Base-by-base conservation (phyloP, 2,113 vertebrate species). In the Rhinoderma darwinii region DNA sequence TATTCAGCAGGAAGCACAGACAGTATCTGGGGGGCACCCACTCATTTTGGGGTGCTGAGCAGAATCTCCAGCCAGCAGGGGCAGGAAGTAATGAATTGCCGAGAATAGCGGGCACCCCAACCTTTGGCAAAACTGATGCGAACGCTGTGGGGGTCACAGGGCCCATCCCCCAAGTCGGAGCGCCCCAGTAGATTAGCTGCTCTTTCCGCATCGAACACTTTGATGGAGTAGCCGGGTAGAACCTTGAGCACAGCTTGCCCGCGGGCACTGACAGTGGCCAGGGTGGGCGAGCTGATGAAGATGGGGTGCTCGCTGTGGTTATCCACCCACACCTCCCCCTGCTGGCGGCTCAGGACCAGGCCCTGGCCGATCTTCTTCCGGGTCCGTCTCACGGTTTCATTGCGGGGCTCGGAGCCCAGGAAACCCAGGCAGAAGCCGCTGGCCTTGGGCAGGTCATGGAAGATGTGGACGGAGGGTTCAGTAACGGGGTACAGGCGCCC, bases 41-140 rank as follows among this genome's bases (percentile, higher is more conserved):
- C 35, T 92, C 87, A 91, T 87, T 0, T 0, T 0, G 82, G 88
- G 5, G 7, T 56, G 73, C 35, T 88, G 14, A 94, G 85, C 74
- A 94, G 88, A 0, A 93, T 89, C 88, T 94, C 93, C 17, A 94
- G 80, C 93, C 92, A 94, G 74, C 93, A 94, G 0, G 93, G 93
- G 66, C 93, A 94, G 56, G 92, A 92, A 63, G 92, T 92, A 86
- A 94, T 91, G 66, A 91, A 93, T 50, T 90, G 90, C 8, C 93
- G 88, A 1, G 93, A 93, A 79, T 93, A 94, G 35, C 89, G 89
- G 9, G 90, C 89, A 3, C 93, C 93, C 93, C 93, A 94, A 4
- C 93, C 93, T 78, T 94, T 94, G 50, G 90, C 90, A 1, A 94
- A 94, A 82, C 93, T 94, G 89, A 94, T 91, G 4, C 89, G 90